These are phyloP conservation scores for Deladenus siricidicola DNA, from an alignment of 2,888 invertebrate genomes.

Conservation along the genomic window DNA sequence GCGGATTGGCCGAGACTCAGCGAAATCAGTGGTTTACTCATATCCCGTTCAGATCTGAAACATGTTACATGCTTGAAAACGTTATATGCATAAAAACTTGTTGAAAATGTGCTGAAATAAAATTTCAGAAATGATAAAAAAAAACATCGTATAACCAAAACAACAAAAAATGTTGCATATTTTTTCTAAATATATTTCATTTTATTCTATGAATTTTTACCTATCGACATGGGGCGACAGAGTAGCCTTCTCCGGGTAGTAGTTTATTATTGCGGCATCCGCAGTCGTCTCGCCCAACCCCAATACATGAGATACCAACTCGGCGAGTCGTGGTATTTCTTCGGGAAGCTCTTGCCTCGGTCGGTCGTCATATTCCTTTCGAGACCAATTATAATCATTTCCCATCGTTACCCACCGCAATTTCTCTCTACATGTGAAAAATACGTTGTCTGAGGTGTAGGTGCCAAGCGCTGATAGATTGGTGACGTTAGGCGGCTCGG, in stretches of 20 bases:
- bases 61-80: background rate
- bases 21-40: conserved; percentile 70
- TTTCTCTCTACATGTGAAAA: conserved; percentile 54
- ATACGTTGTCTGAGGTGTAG: conserved; percentile 20
- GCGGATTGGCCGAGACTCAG: conserved; percentile 88
- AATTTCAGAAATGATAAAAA: background rate
- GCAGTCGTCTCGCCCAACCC: conserved; percentile 62
- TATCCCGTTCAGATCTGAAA: conserved; percentile 43
- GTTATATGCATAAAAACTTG: conserved; percentile 1
- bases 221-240: conserved; percentile 82
- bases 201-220: too few relatives aligned
- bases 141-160: background rate
- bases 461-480: conserved; percentile 55
- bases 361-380: conserved; percentile 64
- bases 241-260: conserved; percentile 83
- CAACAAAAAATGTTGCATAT: background rate
- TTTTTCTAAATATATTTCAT: too few relatives aligned
- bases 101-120: background rate
- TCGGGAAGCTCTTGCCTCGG: conserved; percentile 40
- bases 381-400: conserved; percentile 95
- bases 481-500: conserved; percentile 54
- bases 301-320: conserved; percentile 57
- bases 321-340: conserved; percentile 36
- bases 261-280: conserved; percentile 92
- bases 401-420: conserved; percentile 86